Evolutionary conservation across 2,797 vertebrate species (phyloP).

Genomic region (Hydrolagus colliei): DNA sequence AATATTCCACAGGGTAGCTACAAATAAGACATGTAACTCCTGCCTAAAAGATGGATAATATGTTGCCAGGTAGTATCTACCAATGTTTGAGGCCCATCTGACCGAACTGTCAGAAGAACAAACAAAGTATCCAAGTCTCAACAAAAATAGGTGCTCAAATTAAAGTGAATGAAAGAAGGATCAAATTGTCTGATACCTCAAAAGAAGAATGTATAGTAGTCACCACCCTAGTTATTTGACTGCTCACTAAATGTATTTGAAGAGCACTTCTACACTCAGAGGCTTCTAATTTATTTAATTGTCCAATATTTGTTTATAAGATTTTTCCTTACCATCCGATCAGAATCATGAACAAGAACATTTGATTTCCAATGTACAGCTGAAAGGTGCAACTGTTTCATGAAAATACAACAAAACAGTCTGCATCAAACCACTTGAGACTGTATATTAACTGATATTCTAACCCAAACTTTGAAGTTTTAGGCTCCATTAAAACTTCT

Average conservation of each 20-base stretch:
- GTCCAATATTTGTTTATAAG: neutral
- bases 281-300: conserved; percentile 18
- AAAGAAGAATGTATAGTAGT: conserved; percentile 29
- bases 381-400: neutral
- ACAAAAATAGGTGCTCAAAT: conserved; percentile 59
- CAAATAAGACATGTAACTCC: conserved; percentile 94
- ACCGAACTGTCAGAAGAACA: conserved; percentile 88
- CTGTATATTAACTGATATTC: conserved; percentile 12
- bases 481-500: conserved; percentile 10
- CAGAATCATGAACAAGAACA: conserved; percentile 1
- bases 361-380: conserved; percentile 13
- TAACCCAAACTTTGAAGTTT: neutral
- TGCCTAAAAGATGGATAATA: conserved; percentile 97
- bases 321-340: neutral
- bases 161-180: conserved; percentile 5
- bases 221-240: conserved; percentile 16
- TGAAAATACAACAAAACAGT: neutral
- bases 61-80: conserved; percentile 87
- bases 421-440: conserved; percentile 20
- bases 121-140: conserved; percentile 88
- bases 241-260: conserved; percentile 22
- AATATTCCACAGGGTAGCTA: conserved; percentile 91
- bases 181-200: conserved; percentile 17
- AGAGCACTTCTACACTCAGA: conserved; percentile 18
- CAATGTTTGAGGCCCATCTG: conserved; percentile 86